Base-by-base conservation (phyloP, 2,797 vertebrate species). In the Megalops cyprinoides region DNA sequence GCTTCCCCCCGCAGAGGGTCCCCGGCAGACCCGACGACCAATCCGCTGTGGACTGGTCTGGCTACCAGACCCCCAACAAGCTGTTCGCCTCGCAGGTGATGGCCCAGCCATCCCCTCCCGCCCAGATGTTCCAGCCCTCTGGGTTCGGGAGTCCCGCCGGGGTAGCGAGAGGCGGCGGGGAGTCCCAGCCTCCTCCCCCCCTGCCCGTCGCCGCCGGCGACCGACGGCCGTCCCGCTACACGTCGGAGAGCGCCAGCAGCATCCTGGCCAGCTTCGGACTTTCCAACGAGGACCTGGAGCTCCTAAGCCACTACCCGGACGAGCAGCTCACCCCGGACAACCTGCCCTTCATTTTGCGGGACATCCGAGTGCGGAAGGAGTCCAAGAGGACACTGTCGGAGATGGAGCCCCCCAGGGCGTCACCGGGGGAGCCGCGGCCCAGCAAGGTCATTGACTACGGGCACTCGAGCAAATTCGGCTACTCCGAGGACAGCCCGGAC, bases 401-500 rank as follows among this genome's bases (percentile, higher is more conserved):
- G 0, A 31, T 83, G 49, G 82, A 91, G 39, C 78, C 55, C 31
- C 31, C 51, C 4, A 81, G 82, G 65, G n/a, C 56, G 5, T 76
- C 10, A 3, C n/a, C 78, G 31, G 78, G 74, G 58, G 49, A 91
- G 18, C 23, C 88, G 15, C 84, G 93, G 58, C 93, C 93, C 31
- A 91, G 95, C 84, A 97, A 97, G 88, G 96, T 99, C 15, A 98
- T 99, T 74, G 97, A 99, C 84, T 99, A 99, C 67, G 96, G 97
- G 87, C 97, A 99, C 81, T 95, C 93, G 7, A 95, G 96, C 55
- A 98, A 97, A 88, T 98, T 95, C 15, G 92, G 89, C 18, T 91
- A 92, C 85, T 89, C 90, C 0, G 93, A 95, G 67, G 79, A 91
- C 0, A 80, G 85, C 28, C 6, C 56, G 4, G 91, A 86, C 84